Percentiles rank a stretch among this genome's conserved stretches.
Conservation (phyloP, 1,140 invertebrate genomes). For the Heliothis subflexa region DNA sequence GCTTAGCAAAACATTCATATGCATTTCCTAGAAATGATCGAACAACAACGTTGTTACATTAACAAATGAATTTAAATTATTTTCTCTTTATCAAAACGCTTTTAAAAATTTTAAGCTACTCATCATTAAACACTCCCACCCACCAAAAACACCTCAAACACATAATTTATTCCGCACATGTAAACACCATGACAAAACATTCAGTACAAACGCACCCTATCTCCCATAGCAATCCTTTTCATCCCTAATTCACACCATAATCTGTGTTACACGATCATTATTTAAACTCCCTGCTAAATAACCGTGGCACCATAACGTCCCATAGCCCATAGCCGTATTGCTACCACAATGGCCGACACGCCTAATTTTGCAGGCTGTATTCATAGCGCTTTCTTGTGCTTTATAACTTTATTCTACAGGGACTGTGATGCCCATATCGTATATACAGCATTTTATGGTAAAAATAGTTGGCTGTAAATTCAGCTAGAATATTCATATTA, state of each 20-base stretch:
- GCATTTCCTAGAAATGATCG: no score
- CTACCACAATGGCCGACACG: slow-evolving; percentile 53
- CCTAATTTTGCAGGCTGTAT: slow-evolving; percentile 63
- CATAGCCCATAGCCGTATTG: slow-evolving; percentile 43
- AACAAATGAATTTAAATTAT: no score
- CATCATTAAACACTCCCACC: neutral
- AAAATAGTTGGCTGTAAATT: neutral
- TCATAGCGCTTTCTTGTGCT: slow-evolving; percentile 54
- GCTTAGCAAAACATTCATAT: no score
- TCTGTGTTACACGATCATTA: slow-evolving; percentile 20
- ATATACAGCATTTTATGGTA: neutral
- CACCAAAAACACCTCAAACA: neutral
- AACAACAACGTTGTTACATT: no score
- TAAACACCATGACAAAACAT: neutral
- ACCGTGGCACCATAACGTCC: neutral
- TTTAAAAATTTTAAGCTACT: no score
- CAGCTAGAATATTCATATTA: no score
- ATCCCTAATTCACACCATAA: slow-evolving; percentile 6
- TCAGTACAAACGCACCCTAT: neutral
- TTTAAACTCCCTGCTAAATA: neutral
- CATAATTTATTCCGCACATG: neutral
- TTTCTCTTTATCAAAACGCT: no score
- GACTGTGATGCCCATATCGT: neutral
- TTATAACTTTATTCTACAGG: slow-evolving; percentile 55
- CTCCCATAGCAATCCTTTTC: neutral